These are phyloP conservation scores for Hirundichthys speculiger DNA, from an alignment of 2,113 vertebrate genomes.

Conservation along the genomic window DNA sequence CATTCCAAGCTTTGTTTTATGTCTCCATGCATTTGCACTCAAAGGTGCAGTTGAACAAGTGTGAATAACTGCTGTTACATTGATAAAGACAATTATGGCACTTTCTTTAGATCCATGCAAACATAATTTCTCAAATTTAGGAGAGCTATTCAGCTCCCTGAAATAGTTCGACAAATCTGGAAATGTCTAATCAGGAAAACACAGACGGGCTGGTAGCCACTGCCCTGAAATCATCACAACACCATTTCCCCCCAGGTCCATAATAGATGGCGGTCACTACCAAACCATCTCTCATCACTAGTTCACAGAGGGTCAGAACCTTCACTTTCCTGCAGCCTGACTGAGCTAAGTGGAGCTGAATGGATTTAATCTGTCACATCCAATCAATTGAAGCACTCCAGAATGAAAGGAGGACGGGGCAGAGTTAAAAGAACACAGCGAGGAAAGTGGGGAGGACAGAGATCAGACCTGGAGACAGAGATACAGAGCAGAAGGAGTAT, in stretches of 20 bases:
- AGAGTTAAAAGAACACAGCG: conserved; percentile 35
- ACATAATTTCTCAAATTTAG: conserved; percentile 26
- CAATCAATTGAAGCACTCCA: conserved; percentile 46
- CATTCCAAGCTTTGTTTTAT: no score
- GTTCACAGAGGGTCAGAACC: conserved; percentile 43
- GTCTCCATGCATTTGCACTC: no score
- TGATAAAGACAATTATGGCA: no score
- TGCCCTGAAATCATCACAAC: conserved; percentile 40
- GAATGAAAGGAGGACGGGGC: conserved; percentile 22
- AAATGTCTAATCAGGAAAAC: conserved; percentile 40
- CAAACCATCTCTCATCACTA: conserved; percentile 37
- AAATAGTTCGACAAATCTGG: conserved; percentile 32
- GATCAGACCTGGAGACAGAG: conserved; percentile 23
- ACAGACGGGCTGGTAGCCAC: no score
- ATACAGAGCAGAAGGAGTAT: conserved; percentile 3
- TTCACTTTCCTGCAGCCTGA: conserved; percentile 16
- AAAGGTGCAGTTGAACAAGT: no score
- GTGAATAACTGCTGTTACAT: no score
- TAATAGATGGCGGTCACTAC: conserved; percentile 49
- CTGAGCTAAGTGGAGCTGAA: conserved; percentile 37
- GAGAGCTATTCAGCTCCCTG: no score
- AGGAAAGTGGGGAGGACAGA: conserved; percentile 16
- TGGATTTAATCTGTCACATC: conserved; percentile 61
- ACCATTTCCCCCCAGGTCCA: conserved; percentile 33
- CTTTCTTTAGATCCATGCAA: neutral